A percentile compares a stretch with the other conserved stretches of the same genome.
Conservation (phyloP, 1,140 invertebrate species). For the Papilio glaucus region DNA sequence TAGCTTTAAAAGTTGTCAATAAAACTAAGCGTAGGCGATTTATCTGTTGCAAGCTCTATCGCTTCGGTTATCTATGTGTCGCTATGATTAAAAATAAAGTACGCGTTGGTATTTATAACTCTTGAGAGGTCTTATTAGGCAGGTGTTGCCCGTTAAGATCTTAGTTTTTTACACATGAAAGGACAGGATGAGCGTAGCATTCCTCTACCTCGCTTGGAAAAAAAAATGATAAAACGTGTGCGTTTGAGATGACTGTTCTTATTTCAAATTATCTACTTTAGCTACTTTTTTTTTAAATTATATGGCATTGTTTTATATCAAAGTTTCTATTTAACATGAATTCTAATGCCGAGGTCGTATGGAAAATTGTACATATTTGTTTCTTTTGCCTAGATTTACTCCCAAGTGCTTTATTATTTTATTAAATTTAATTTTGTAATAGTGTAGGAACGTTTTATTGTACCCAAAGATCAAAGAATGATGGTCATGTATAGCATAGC, state of each 20-base stretch:
- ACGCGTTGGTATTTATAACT: slow-evolving; percentile 31
- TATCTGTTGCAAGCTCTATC: slow-evolving; percentile 15
- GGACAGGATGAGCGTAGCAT: slow-evolving; percentile 33
- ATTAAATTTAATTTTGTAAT: too few relatives aligned
- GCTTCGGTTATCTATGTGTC: slow-evolving; percentile 12
- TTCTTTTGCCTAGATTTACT: too few relatives aligned
- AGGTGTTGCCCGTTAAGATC: slow-evolving; percentile 34
- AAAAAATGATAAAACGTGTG: slow-evolving; percentile 5
- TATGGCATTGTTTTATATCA: not conserved
- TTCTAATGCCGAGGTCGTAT: too few relatives aligned
- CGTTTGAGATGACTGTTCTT: slow-evolving; percentile 12
- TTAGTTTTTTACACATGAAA: slow-evolving; percentile 18
- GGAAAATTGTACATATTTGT: too few relatives aligned
- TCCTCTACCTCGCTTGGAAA: not conserved
- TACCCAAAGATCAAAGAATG: too few relatives aligned
- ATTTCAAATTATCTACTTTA: slow-evolving; percentile 10
- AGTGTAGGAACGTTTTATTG: too few relatives aligned
- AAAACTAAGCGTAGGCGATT: not conserved
- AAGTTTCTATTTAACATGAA: too few relatives aligned
- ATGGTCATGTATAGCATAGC: too few relatives aligned
- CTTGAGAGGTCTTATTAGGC: slow-evolving; percentile 34
- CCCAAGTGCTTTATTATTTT: too few relatives aligned
- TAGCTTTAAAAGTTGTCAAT: too few relatives aligned
- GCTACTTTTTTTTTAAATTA: not conserved
- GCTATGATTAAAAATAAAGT: slow-evolving; percentile 37